Percentiles rank a stretch among this genome's conserved stretches.
These are phyloP conservation scores for Alcedo quadribrachys DNA, from an alignment of 2,797 vertebrate species.

Conservation along the genomic window DNA sequence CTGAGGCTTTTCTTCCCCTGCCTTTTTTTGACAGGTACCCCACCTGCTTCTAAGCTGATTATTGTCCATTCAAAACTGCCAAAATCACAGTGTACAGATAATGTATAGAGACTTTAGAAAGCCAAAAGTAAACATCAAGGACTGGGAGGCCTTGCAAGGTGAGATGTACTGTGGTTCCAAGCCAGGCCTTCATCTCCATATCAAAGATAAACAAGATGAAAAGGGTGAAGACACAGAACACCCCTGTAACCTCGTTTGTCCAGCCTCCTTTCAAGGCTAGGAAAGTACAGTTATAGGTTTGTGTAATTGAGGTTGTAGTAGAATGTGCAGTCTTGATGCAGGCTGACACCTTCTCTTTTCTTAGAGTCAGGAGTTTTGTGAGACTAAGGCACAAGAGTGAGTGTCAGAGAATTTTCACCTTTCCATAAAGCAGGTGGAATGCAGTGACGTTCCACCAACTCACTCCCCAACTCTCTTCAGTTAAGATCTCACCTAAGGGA, in stretches of 20 bases:
- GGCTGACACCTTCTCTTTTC: background rate
- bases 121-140: background rate
- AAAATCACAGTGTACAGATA: background rate
- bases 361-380: background rate
- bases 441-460: background rate
- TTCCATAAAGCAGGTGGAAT: background rate
- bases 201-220: background rate
- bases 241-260: background rate
- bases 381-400: background rate
- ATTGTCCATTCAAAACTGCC: background rate
- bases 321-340: background rate
- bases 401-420: background rate
- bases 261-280: background rate
- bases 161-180: background rate
- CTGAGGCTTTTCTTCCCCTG: background rate
- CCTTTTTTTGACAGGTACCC: background rate
- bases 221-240: background rate
- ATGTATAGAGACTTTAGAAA: background rate
- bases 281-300: background rate
- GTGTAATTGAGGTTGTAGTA: background rate
- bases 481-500: background rate
- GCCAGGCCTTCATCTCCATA: background rate
- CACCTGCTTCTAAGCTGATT: constrained; percentile 16
- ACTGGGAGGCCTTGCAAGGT: background rate
- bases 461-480: background rate